A percentile compares a stretch with the other conserved stretches of the same genome.
Conservation (phyloP, 2,888 invertebrate genomes). For the Synanthedon formicaeformis region DNA sequence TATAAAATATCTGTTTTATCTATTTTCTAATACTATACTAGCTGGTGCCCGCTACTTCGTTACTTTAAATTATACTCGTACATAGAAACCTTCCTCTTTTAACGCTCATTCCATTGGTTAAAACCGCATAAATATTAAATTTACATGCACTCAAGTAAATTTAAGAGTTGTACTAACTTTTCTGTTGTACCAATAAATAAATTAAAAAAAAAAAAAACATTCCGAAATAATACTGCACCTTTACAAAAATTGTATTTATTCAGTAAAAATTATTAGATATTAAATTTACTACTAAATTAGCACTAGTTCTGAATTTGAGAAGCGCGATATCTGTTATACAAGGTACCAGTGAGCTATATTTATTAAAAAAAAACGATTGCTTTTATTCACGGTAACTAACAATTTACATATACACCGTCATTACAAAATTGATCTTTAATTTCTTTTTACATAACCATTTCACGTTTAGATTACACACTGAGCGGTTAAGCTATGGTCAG, state of each 20-base stretch:
- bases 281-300: conserved; percentile 48
- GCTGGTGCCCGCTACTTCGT: no score
- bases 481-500: no score
- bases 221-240: conserved; percentile 10
- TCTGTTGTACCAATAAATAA: no score
- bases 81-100: no score
- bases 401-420: conserved; percentile 26
- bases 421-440: conserved; percentile 15
- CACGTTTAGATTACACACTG: neutral
- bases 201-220: no score
- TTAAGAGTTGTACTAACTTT: no score
- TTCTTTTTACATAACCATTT: neutral
- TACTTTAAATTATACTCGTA: no score
- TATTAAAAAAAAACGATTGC: conserved; percentile 13
- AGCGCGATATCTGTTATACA: conserved; percentile 16
- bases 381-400: conserved; percentile 34
- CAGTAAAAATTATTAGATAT: conserved; percentile 39
- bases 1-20: no score
- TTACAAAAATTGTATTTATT: conserved; percentile 49
- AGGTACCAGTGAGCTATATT: conserved; percentile 18
- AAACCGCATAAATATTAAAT: no score
- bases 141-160: no score
- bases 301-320: conserved; percentile 28
- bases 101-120: no score
- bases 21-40: no score